Percentiles rank a stretch among this genome's conserved stretches.
These are phyloP conservation scores for Osmoderma eremita DNA, from an alignment of 2,888 invertebrate species.

Conservation along the genomic window DNA sequence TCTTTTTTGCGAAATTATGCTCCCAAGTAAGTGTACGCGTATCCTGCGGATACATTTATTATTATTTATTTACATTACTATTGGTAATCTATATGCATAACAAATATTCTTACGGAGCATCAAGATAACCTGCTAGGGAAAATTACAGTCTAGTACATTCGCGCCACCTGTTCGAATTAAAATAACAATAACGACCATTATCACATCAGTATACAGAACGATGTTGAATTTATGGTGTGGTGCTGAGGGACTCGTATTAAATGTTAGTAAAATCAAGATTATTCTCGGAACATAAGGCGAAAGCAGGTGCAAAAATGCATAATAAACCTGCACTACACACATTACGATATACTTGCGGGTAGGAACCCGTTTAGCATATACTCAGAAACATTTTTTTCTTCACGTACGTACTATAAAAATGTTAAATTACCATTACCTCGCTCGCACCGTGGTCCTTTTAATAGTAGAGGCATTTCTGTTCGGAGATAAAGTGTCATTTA, in stretches of 20 bases:
- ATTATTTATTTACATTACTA: neutral
- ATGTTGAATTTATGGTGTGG: conserved; percentile 31
- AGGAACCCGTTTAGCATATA: conserved; percentile 23
- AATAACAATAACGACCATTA: conserved; percentile 35
- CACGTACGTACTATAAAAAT: conserved; percentile 7
- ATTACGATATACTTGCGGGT: conserved; percentile 28
- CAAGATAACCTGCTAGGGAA: conserved; percentile 11
- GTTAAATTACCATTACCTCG: neutral
- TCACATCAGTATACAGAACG: conserved; percentile 31
- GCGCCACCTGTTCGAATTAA: conserved; percentile 29
- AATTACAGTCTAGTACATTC: conserved; percentile 25
- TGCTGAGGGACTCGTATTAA: conserved; percentile 25
- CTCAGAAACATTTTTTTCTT: conserved; percentile 23
- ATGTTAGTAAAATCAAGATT: conserved; percentile 35
- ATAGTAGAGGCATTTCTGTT: no score
- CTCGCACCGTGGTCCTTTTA: neutral
- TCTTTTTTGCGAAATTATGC: no score
- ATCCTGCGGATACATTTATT: no score
- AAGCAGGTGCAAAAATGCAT: conserved; percentile 34
- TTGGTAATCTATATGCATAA: conserved; percentile 16
- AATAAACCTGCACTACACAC: conserved; percentile 34
- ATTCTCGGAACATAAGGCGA: conserved; percentile 34
- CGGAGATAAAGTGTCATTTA: no score
- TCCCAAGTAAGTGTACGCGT: no score
- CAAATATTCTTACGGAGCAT: conserved; percentile 10